Percentiles rank a stretch among this genome's conserved stretches.
phyloP scores from a whole-genome alignment of 2,888 invertebrate genomes.

The Leptinotarsa haldemani region DNA sequence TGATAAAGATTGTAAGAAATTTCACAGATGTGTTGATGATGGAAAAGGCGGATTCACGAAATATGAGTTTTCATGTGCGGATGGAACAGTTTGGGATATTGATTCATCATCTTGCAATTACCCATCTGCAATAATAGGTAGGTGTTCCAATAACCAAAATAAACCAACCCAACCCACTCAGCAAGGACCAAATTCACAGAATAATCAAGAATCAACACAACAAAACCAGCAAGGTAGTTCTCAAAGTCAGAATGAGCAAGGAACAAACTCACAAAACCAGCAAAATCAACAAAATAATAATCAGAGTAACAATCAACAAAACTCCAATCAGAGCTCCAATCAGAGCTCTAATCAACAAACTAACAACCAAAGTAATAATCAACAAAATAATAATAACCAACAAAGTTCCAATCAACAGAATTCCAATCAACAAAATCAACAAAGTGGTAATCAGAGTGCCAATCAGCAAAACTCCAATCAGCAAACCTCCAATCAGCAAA shows the following conservation, averaged over 20 bases:
- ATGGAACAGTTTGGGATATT: constrained; percentile 84
- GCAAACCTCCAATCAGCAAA: constrained; percentile 2
- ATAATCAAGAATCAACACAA: constrained; percentile 42
- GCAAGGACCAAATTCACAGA: constrained; percentile 31
- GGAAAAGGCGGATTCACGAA: constrained; percentile 72
- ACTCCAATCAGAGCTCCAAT: no score
- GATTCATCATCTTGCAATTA: constrained; percentile 78
- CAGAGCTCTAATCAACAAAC: constrained; percentile 12
- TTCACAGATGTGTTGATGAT: constrained; percentile 80
- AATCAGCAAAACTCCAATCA: constrained; percentile 26
- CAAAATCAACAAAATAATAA: constrained; percentile 20
- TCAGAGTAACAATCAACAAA: no score
- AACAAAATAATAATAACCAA: constrained; percentile 26
- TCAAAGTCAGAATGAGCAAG: constrained; percentile 28
- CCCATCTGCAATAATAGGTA: constrained; percentile 69
- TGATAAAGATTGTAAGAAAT: constrained; percentile 76
- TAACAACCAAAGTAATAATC: constrained; percentile 19
- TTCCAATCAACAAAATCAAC: constrained; percentile 37
- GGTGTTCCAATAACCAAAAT: constrained; percentile 42
- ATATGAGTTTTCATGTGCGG: constrained; percentile 81
- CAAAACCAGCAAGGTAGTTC: constrained; percentile 32
- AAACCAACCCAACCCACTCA: constrained; percentile 33
- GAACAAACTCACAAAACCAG: constrained; percentile 37
- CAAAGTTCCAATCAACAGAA: constrained; percentile 31
- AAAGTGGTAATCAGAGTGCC: constrained; percentile 13